Conservation (phyloP, 2,888 invertebrate species). For the Rotaria macrura region DNA sequence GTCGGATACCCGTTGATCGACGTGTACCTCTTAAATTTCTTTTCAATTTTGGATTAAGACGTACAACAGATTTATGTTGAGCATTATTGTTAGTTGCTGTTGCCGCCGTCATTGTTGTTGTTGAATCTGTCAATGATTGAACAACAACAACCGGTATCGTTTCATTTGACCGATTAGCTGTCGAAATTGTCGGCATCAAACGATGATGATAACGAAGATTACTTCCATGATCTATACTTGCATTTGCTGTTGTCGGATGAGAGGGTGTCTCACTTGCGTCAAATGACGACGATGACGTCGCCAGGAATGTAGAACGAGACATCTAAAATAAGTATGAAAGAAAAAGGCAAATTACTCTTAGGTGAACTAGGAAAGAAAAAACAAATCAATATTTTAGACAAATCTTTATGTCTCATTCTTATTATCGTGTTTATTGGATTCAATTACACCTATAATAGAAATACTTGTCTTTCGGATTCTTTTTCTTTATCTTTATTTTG, state of each 20-base stretch:
- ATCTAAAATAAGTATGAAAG: neutral
- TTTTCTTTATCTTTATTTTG: neutral
- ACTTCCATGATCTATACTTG: neutral
- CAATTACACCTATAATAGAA: neutral
- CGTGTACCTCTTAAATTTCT: neutral
- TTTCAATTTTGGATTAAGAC: conserved; percentile 5
- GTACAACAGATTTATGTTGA: neutral
- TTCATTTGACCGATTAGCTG: neutral
- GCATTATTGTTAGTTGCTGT: neutral
- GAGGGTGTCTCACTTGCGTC: neutral
- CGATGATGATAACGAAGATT: conserved; percentile 10
- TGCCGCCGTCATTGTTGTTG: neutral
- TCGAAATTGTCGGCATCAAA: conserved; percentile 12
- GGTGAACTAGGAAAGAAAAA: neutral
- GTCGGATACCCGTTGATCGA: neutral
- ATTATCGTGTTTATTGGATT: neutral
- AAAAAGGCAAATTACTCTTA: neutral
- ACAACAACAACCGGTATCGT: neutral
- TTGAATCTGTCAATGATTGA: neutral
- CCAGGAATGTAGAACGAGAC: conserved; percentile 4
- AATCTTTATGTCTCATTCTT: neutral
- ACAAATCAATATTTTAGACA: neutral
- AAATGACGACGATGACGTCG: neutral
- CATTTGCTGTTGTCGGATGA: neutral
- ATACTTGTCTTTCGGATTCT: no score